phyloP scores from a whole-genome alignment of 2,797 vertebrate genomes.

The Gymnoscopelus microlampas region DNA sequence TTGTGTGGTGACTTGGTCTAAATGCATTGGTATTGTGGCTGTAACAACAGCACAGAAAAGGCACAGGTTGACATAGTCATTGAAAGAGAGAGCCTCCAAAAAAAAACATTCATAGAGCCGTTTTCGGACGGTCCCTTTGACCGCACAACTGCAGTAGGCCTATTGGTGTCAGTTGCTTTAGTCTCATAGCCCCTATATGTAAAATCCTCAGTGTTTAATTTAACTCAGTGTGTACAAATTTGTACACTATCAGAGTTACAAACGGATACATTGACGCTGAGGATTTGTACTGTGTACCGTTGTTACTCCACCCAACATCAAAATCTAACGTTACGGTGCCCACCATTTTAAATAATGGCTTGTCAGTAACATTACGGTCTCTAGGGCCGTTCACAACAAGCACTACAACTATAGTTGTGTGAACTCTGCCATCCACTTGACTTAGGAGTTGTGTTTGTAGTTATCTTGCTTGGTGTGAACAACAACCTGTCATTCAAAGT shows the following conservation, averaged over 20 bases:
- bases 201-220: too few species aligned
- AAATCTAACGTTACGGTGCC: slow-evolving; percentile 52
- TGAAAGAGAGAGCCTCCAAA: slow-evolving; percentile 45
- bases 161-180: slow-evolving; percentile 46
- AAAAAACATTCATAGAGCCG: slow-evolving; percentile 51
- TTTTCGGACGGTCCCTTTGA: slow-evolving; percentile 70
- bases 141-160: slow-evolving; percentile 59
- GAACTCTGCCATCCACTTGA: too few species aligned
- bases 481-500: slow-evolving; percentile 17
- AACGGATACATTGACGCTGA: too few species aligned
- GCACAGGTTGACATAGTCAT: slow-evolving; percentile 68
- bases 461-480: too few species aligned
- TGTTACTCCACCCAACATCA: slow-evolving; percentile 40
- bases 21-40: slow-evolving; percentile 48
- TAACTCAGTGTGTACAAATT: too few species aligned
- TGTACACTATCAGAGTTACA: too few species aligned
- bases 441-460: too few species aligned
- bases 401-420: too few species aligned
- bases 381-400: background rate
- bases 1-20: slow-evolving; percentile 56
- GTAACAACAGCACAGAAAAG: slow-evolving; percentile 60
- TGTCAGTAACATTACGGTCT: slow-evolving; percentile 57
- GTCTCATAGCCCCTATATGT: too few species aligned
- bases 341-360: slow-evolving; percentile 75
- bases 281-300: slow-evolving; percentile 4